Evolutionary conservation across 1,140 invertebrate species (phyloP).

Genomic region (Pogonognathellus flavescens): DNA sequence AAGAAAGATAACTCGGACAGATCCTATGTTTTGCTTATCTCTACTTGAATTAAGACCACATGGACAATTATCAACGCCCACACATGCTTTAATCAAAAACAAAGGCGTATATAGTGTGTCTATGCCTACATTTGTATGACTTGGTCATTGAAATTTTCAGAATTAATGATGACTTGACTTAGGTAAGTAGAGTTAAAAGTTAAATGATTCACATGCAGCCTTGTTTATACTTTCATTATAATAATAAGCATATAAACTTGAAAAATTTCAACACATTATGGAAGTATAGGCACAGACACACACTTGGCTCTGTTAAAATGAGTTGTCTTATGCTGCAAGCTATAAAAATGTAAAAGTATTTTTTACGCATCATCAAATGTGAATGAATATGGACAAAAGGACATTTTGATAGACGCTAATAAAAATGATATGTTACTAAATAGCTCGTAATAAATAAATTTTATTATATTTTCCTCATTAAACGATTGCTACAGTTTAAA

Average conservation of each 20-base stretch:
- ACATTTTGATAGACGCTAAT: too few species aligned
- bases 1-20: conserved; percentile 27
- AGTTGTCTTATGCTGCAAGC: too few species aligned
- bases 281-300: too few species aligned
- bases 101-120: conserved; percentile 45
- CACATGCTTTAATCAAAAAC: conserved; percentile 37
- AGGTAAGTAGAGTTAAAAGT: neutral
- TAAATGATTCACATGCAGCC: neutral
- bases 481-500: neutral
- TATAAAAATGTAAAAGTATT: too few species aligned
- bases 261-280: too few species aligned
- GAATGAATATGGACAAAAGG: too few species aligned
- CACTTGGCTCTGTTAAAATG: too few species aligned
- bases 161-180: conserved; percentile 32
- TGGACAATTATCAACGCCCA: conserved; percentile 28
- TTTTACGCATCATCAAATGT: too few species aligned
- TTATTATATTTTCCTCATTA: neutral
- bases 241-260: too few species aligned
- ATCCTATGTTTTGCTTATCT: conserved; percentile 43
- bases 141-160: conserved; percentile 20
- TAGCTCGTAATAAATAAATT: neutral
- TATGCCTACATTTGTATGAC: conserved; percentile 22
- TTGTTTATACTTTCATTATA: too few species aligned
- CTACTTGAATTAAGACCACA: conserved; percentile 44
- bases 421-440: too few species aligned